Evolutionary conservation across 1,140 invertebrate genomes (phyloP), one percentile per base, ranked within the genome.

Genomic region (Orius laevigatus): DNA sequence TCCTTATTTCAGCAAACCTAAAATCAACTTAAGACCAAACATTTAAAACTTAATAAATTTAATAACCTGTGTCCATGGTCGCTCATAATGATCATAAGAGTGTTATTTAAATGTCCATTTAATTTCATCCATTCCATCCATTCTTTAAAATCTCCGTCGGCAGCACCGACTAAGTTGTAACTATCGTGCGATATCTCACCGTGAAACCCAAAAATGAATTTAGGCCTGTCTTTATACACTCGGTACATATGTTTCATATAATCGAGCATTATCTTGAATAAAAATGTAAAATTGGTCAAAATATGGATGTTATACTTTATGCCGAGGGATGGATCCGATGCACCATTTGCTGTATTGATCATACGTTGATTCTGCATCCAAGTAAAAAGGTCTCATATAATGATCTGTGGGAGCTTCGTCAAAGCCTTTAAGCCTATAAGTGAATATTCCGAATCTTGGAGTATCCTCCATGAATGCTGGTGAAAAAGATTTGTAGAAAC

Each of bases 361-460:
- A 12, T 69, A 69, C 4, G 62, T 58, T 6, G 58, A 58, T 12
- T 65, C 63, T 1, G 62, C 57, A 0, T 64, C 58, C 0, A 71
- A 67, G 57, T 84, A 87, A 62, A 78, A 94, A 0, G 83, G 75
- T 25, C 88, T 66, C 69, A 92, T 78, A 59, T 91, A 95, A 65
- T 95, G 90, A 66, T 94, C 81, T 0, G 89, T 88, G 0, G 91
- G 92, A 54, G 81, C 76, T 1, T 66, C 57, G 11, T 58, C 68
- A 63, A 96, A 97, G 1, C 91, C 92, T 51, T 86, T 83, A 59
- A 95, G 73, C 9, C 91, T 73, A 63, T 90, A 90, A 18, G 85
- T 90, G 59, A 94, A 96, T 0, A 85, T 91, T 0, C 90, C 89
- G 8, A 85, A 75, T 57, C 72, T 66, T 1, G 84, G 78, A 53